phyloP scores from a whole-genome alignment of 2,888 invertebrate species.

The Microplitis manilae region DNA sequence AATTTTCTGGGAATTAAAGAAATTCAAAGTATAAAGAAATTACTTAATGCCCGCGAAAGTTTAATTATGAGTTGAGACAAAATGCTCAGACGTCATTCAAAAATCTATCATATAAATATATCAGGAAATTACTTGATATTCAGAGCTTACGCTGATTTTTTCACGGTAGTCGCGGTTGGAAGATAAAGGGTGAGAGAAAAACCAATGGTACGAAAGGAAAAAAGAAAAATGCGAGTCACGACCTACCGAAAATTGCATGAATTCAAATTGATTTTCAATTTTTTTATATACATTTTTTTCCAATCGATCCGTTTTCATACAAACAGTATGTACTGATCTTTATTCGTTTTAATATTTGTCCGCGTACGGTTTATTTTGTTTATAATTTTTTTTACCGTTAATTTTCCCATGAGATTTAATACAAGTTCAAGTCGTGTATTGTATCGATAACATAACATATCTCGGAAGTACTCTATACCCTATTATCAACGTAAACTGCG shows the following conservation, averaged over 20 bases:
- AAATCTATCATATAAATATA: conserved; percentile 63
- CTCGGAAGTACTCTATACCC: conserved; percentile 51
- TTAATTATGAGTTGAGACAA: conserved; percentile 59
- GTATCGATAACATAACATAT: conserved; percentile 35
- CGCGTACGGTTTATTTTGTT: background rate
- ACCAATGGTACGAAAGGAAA: background rate
- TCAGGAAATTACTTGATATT: conserved; percentile 69
- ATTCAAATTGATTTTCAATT: background rate
- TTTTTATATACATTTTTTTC: background rate
- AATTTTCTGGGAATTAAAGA: no score
- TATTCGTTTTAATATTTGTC: background rate
- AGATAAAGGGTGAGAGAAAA: background rate
- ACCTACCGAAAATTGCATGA: background rate
- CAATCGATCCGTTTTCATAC: background rate
- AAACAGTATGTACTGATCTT: background rate
- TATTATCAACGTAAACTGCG: conserved; percentile 68
- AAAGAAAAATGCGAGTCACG: conserved; percentile 6
- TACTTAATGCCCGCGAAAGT: no score
- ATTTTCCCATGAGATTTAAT: conserved; percentile 24
- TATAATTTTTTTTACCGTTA: background rate
- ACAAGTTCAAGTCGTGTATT: conserved; percentile 3
- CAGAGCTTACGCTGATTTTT: conserved; percentile 60
- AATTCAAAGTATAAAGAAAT: no score
- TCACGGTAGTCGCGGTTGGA: background rate
- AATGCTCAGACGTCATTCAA: conserved; percentile 67